Evolutionary conservation across 2,113 vertebrate species (phyloP).

Genomic region (Rhizomys pruinosus): DNA sequence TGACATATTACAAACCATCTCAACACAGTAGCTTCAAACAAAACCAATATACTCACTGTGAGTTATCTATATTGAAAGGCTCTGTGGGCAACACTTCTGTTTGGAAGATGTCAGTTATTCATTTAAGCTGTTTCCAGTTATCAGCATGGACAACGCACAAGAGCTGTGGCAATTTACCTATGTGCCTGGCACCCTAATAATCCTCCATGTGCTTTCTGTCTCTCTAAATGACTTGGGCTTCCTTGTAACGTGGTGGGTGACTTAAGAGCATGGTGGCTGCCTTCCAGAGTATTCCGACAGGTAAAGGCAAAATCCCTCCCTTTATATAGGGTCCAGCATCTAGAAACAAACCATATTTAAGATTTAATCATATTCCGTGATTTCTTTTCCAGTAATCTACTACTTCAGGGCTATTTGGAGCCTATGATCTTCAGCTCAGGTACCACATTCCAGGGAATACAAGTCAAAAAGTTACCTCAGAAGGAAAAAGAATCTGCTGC

Average conservation of each 20-base stretch:
- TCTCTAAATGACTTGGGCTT: not conserved
- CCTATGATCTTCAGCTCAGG: not conserved
- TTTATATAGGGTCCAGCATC: not conserved
- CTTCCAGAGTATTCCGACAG: not conserved
- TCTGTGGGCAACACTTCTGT: not conserved
- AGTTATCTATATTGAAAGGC: not conserved
- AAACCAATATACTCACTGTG: not conserved
- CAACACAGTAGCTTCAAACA: not conserved
- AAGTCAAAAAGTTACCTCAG: not conserved
- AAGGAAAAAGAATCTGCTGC: not conserved
- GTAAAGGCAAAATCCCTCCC: not conserved
- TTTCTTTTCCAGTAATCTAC: not conserved
- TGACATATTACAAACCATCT: not conserved
- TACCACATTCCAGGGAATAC: not conserved
- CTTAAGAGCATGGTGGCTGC: not conserved
- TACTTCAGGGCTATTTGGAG: not conserved
- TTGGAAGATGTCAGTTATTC: not conserved
- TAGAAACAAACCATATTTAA: not conserved
- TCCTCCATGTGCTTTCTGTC: not conserved
- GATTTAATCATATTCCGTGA: constrained; percentile 18
- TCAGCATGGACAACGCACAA: not conserved
- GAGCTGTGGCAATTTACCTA: not conserved
- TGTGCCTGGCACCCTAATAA: too few species aligned
- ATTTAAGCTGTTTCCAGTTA: not conserved
- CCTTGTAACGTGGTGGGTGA: not conserved